These are phyloP conservation scores for Pteronura brasiliensis DNA, from an alignment of 2,113 vertebrate species.

Conservation along the genomic window DNA sequence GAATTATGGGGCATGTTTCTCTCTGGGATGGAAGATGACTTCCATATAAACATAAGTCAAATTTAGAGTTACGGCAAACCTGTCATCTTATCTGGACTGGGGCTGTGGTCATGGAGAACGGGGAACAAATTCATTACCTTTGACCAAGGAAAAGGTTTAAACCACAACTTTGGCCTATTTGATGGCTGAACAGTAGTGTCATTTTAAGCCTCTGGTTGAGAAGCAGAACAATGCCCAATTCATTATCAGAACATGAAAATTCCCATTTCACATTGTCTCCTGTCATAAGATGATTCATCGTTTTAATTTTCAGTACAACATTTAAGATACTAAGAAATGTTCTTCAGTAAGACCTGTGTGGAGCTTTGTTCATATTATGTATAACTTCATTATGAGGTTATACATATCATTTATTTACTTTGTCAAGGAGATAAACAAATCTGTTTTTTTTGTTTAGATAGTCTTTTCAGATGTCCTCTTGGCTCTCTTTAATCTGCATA, in stretches of 20 bases:
- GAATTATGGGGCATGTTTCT: background rate
- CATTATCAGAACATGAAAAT: slow-evolving; percentile 30
- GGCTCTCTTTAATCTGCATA: slow-evolving; percentile 11
- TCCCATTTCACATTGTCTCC: slow-evolving; percentile 56
- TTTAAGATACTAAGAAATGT: slow-evolving; percentile 65
- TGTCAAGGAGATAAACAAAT: background rate
- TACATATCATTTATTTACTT: slow-evolving; percentile 35
- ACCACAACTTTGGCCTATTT: background rate
- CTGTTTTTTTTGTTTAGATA: background rate
- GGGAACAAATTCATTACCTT: background rate
- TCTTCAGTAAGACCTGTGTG: slow-evolving; percentile 40
- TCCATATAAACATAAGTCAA: background rate
- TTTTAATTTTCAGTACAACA: slow-evolving; percentile 75
- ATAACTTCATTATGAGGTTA: slow-evolving; percentile 46
- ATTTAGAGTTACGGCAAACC: background rate
- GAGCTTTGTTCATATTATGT: slow-evolving; percentile 34
- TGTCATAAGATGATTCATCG: slow-evolving; percentile 74
- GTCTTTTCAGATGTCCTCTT: slow-evolving; percentile 12
- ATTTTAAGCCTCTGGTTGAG: background rate
- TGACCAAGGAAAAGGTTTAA: background rate
- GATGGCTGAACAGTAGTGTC: background rate
- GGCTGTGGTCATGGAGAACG: background rate
- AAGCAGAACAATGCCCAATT: slow-evolving; percentile 2
- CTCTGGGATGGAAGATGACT: background rate
- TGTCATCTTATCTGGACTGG: background rate